Percentiles rank a stretch among this genome's conserved stretches.
phyloP scores from a whole-genome alignment of 37 sponge, comb jelly and placozoan genomes.

The Ephydatia muelleri region DNA sequence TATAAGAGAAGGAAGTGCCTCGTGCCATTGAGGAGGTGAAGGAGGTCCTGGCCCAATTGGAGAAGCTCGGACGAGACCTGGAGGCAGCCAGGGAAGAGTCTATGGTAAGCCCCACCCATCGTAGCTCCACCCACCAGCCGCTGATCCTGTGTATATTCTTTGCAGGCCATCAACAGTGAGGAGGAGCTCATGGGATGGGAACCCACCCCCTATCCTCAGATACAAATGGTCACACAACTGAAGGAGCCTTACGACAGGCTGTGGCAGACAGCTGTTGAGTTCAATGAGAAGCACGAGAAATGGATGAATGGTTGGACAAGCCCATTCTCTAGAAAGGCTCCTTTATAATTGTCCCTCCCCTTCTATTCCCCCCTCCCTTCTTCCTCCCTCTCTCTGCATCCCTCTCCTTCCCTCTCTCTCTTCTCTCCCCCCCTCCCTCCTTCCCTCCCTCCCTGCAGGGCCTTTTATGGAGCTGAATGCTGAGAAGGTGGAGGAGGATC shows the following conservation, averaged over 20 bases:
- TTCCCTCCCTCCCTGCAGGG: constrained; percentile 28
- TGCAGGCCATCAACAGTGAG: constrained; percentile 90
- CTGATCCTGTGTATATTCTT: background rate
- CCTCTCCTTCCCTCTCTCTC: background rate
- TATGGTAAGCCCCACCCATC: constrained; percentile 44
- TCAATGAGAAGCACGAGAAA: constrained; percentile 81
- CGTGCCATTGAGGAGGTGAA: constrained; percentile 69
- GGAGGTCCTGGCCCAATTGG: constrained; percentile 43
- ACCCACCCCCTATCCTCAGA: constrained; percentile 89
- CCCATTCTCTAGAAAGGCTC: background rate
- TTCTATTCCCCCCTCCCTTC: background rate
- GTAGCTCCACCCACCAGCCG: background rate
- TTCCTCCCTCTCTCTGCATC: background rate
- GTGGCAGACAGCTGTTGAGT: constrained; percentile 88
- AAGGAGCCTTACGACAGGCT: constrained; percentile 95
- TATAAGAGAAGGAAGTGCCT: constrained; percentile 74
- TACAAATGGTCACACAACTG: constrained; percentile 42
- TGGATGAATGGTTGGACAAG: constrained; percentile 89
- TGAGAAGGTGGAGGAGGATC: constrained; percentile 92
- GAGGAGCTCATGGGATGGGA: constrained; percentile 94
- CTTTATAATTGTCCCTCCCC: background rate
- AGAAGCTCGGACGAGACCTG: constrained; percentile 54
- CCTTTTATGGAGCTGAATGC: constrained; percentile 92
- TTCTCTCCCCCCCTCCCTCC: no score
- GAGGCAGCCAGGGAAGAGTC: constrained; percentile 74